Percentiles rank a stretch among this genome's conserved stretches.
These are phyloP conservation scores for Spinibarbus caldwelli DNA, from an alignment of 2,797 vertebrate genomes.

Conservation along the genomic window DNA sequence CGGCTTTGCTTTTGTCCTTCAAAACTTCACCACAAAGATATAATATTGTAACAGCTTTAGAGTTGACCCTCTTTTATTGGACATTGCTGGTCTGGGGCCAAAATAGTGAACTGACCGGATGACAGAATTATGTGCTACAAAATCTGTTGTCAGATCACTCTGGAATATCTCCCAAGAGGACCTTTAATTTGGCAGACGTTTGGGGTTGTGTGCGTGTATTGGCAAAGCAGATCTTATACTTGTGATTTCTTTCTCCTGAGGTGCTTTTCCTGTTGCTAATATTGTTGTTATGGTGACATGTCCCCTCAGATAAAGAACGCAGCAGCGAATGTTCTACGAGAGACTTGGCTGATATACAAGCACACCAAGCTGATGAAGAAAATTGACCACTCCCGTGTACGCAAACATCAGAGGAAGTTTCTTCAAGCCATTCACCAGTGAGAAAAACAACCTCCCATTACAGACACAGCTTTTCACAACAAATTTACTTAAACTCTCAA, in stretches of 20 bases:
- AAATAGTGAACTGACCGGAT: conserved; percentile 3
- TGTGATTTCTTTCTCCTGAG: conserved; percentile 27
- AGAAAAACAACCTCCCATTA: conserved; percentile 66
- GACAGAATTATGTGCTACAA: conserved; percentile 30
- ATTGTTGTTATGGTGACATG: conserved; percentile 53
- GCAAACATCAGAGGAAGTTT: conserved; percentile 99
- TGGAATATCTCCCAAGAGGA: conserved; percentile 24
- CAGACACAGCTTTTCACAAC: conserved; percentile 20
- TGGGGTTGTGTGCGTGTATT: conserved; percentile 18
- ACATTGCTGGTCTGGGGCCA: conserved; percentile 6
- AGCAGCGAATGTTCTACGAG: conserved; percentile 97
- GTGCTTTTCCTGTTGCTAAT: conserved; percentile 72
- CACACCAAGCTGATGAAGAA: conserved; percentile 97
- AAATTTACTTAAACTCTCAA: conserved; percentile 10
- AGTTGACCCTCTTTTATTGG: conserved; percentile 12
- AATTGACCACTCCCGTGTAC: conserved; percentile 97
- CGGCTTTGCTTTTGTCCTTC: neutral
- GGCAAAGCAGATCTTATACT: conserved; percentile 25
- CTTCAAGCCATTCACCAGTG: conserved; percentile 99
- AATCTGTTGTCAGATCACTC: conserved; percentile 1
- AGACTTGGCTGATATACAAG: conserved; percentile 99
- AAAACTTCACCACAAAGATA: conserved; percentile 22
- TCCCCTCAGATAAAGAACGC: conserved; percentile 96
- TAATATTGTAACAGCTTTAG: neutral
- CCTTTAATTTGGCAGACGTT: conserved; percentile 25